Evolutionary conservation across 1,140 invertebrate species (phyloP).

Genomic region (Euwallacea fornicatus): DNA sequence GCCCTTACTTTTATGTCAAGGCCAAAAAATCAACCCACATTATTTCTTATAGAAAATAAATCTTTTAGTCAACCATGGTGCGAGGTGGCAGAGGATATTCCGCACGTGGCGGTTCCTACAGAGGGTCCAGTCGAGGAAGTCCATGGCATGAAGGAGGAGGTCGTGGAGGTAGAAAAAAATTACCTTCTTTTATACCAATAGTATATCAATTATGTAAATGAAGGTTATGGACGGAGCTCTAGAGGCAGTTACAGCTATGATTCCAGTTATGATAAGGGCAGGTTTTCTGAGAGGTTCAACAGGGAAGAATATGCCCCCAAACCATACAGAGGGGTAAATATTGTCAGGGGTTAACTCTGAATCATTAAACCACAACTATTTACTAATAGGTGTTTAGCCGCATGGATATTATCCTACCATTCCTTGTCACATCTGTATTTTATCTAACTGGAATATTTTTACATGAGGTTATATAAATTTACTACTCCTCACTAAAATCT

Average conservation of each 20-base stretch:
- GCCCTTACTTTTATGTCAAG: no score
- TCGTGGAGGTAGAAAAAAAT: not conserved
- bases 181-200: not conserved
- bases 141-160: constrained; percentile 10
- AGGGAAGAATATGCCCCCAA: constrained; percentile 6
- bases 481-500: no score
- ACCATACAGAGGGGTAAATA: constrained; percentile 1
- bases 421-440: no score
- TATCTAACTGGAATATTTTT: no score
- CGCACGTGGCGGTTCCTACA: constrained; percentile 17
- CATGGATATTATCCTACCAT: no score
- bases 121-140: constrained; percentile 19
- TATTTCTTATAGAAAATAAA: no score
- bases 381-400: no score
- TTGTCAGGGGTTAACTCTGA: no score
- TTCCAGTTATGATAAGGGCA: constrained; percentile 1
- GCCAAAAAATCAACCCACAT: no score
- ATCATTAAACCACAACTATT: no score
- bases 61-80: constrained; percentile 7
- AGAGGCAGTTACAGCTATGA: not conserved
- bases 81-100: constrained; percentile 19
- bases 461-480: no score
- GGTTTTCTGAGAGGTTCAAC: constrained; percentile 5
- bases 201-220: not conserved
- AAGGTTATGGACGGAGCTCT: not conserved